Conservation (phyloP, 2,113 vertebrate species). For the Quiscalus mexicanus region DNA sequence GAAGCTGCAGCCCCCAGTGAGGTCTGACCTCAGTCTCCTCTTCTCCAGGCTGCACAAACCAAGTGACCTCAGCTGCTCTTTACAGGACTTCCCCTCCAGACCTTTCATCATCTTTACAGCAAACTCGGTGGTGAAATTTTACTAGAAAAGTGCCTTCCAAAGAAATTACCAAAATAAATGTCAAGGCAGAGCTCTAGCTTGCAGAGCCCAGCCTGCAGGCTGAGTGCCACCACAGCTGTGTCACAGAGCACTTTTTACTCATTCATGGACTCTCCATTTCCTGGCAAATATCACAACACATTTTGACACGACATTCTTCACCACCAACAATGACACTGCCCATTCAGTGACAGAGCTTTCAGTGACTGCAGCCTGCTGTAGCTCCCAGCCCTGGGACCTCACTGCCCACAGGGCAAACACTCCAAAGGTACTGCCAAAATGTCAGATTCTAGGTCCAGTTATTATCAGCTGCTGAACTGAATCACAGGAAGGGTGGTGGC, state of each 20-base stretch:
- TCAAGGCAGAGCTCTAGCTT: neutral
- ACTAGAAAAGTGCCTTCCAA: neutral
- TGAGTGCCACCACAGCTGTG: neutral
- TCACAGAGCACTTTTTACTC: neutral
- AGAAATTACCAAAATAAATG: neutral
- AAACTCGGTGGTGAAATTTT: neutral
- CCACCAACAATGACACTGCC: neutral
- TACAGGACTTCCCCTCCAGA: neutral
- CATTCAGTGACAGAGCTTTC: neutral
- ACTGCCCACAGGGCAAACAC: neutral
- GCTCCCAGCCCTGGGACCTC: neutral
- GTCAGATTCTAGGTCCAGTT: neutral
- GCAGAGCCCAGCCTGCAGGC: neutral
- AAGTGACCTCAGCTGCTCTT: neutral
- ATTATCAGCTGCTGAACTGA: conserved; percentile 1
- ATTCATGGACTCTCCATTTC: neutral
- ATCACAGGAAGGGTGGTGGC: conserved; percentile 25
- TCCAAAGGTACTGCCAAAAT: neutral
- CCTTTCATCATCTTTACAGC: neutral
- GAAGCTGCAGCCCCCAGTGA: neutral
- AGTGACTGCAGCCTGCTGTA: neutral
- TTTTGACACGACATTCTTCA: neutral
- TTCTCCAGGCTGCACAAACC: neutral
- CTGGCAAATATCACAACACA: neutral
- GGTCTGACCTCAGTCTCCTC: neutral